Conservation (phyloP, 53 echinoderm and acorn worm genomes). For the Hippasteria phrygiana region DNA sequence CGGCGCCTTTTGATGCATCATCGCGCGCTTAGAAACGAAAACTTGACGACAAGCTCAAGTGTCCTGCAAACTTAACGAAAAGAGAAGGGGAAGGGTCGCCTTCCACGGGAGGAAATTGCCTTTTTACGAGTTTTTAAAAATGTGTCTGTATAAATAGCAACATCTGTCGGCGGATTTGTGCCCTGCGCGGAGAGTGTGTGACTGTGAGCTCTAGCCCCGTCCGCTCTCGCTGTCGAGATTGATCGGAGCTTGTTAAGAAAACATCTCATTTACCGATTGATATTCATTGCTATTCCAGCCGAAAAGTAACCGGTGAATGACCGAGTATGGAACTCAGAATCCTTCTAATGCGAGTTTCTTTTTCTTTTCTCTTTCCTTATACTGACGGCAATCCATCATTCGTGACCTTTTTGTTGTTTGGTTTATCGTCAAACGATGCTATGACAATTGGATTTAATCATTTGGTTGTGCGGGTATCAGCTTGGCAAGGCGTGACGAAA, state of each 20-base stretch:
- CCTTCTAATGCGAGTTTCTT: not conserved
- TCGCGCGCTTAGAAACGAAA: not conserved
- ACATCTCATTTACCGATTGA: not conserved
- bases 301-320: conserved; percentile 26
- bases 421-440: conserved; percentile 17
- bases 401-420: conserved; percentile 50
- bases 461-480: not conserved
- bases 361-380: not conserved
- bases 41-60: conserved; percentile 23
- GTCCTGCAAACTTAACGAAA: conserved; percentile 57
- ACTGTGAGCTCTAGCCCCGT: not conserved
- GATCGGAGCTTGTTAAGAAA: conserved; percentile 28
- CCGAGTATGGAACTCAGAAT: conserved; percentile 1
- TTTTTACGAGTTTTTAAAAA: conserved; percentile 58
- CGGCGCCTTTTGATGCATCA: conserved; percentile 36
- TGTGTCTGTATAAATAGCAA: conserved; percentile 54
- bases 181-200: not conserved
- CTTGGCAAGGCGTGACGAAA: conserved; percentile 8
- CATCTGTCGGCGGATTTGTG: conserved; percentile 28
- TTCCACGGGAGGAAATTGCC: conserved; percentile 34
- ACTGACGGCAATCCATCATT: conserved; percentile 2
- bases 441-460: conserved; percentile 31
- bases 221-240: not conserved
- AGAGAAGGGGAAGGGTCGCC: not conserved
- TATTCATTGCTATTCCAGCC: not conserved